Base-by-base conservation (phyloP, 2,797 vertebrate genomes). In the Petrocephalus sullivani region DNA sequence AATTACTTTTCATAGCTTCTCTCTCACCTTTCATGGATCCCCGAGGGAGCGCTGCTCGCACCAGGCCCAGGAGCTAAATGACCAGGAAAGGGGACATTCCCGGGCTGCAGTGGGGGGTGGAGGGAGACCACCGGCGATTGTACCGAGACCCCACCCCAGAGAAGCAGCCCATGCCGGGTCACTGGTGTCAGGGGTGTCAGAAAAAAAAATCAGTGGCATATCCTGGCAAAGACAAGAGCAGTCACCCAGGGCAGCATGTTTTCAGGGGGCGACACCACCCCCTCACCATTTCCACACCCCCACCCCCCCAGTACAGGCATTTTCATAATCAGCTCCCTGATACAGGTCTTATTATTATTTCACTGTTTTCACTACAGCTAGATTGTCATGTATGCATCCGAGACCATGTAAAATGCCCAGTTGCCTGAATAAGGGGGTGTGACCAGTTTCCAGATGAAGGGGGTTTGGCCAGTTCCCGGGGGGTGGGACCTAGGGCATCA, bases 1-100 rank as follows among this genome's bases (percentile, higher is more conserved):
- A 86, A 86, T 57, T 57, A 58, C 84, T 54, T 86, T 86, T 86
- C 56, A 86, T 37, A 86, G 84, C 60, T 87, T 64, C 86, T 51
- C 60, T 67, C 54, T 61, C 56, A 60, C 53, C 84, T 33, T 58
- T 85, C 82, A 60, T 46, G 41, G 56, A 61, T 86, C 54, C 51
- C 49, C 33, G 53, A 33, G 83, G 83, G 83, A 56, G 23, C 51
- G 1, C 85, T 19, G 56, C 85, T 33, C 21, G 33, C 54, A 57
- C 54, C 85, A 46, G 56, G n/a, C 85, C 85, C 23, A 57, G 21
- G 21, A 84, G 51, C 23, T 53, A 85, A 57, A 85, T 54, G 28
- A 60, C 54, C 14, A 12, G 51, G 16, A 84, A 86, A 41, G 84
- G 16, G 33, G 3, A 58, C 19, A n/a, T 23, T 86, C 5, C 51